Base-by-base conservation (phyloP, 2,888 invertebrate species). In the Carabus problematicus region DNA sequence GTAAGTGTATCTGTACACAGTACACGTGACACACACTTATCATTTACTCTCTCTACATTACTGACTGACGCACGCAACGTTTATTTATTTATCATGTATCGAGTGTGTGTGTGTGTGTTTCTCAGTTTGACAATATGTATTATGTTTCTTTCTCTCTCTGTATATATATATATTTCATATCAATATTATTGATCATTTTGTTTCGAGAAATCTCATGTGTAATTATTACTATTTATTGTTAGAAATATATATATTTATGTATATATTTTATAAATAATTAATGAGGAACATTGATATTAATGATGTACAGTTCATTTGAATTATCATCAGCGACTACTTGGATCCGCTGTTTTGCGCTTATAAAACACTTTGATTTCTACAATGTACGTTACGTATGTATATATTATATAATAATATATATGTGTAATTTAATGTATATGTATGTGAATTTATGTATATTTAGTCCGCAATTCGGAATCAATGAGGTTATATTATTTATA, bases 1-100 rank as follows among this genome's bases (percentile, higher is more conserved):
- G 74, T 76, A 75, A 76, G 76, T 77, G 78, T 29, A 39, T 56
- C 14, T 54, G 18, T 49, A 47, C 14, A 42, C 41, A 52, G 18
- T 49, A 47, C 14, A 42, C 41, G 54, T 16, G 39, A 42, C 56
- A 29, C 19, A 56, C 18, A 41, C n/a, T 29, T 29, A 29, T 14
- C 14, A 45, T 12, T 14, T 14, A 45, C 45, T 45, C 14, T 45
- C 45, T 29, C 29, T 29, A 29, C 6, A 29, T 29, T 29, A 29
- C 29, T 29, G 29, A 29, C 29, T 29, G 29, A 29, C 29, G 29
- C 29, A 29, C 29, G 29, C 6, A 6, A 29, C 29, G 29, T 29
- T 29, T 29, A 6, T 29, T 29, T 29, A 6, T 29, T 29, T 29
- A 29, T 29, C 29, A 29, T 29, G 29, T n/a, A n/a, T n/a, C n/a